Evolutionary conservation across 2,888 invertebrate genomes (phyloP), one percentile per base, ranked within the genome.

Genomic region (Zaprionus obscuricornis): DNA sequence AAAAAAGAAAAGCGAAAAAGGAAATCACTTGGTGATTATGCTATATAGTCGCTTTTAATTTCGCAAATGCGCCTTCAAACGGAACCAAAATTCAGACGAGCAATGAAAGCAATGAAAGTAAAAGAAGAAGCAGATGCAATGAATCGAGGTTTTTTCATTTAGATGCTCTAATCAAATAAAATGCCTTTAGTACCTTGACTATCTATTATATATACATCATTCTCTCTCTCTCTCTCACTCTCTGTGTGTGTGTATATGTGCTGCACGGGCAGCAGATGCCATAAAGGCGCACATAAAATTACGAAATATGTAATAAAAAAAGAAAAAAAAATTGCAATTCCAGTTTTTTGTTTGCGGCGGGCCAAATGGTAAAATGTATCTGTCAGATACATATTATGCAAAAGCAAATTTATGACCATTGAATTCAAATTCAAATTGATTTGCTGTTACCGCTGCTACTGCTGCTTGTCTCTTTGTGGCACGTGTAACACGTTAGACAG

Each of bases 301-400:
- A 82, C 82, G 31, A 63, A 54, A 66, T 58, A 66, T 76, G 55
- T 40, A 33, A 29, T 45, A 42, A 65, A 71, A 54, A 57, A 42
- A 66, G 65, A 72, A 82, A 74, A 71, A 77, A 69, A 63, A 74
- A 74, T 77, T 78, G 71, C 82, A 82, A 78, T 74, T 63, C 78
- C 46, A 57, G 58, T 40, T 58, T 59, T 24, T n/a, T n/a, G n/a
- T n/a, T n/a, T n/a, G n/a, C n/a, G n/a, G n/a, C n/a, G n/a, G 46
- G 55, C 63, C 55, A 57, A 54, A 63, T 55, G 55, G 51, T 47
- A 40, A 49, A 70, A 70, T 74, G 51, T 79, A 58, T 58, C 45
- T 54, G 54, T 34, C 58, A 54, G 40, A 10, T 54, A 57, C 39
- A 66, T 64, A 59, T 74, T 74, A 72, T 69, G 79, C 69, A 78